Percentiles rank a stretch among this genome's conserved stretches.
These are phyloP conservation scores for Actinia tenebrosa DNA, from an alignment of 64 coral and sea anemone genomes.

Conservation along the genomic window DNA sequence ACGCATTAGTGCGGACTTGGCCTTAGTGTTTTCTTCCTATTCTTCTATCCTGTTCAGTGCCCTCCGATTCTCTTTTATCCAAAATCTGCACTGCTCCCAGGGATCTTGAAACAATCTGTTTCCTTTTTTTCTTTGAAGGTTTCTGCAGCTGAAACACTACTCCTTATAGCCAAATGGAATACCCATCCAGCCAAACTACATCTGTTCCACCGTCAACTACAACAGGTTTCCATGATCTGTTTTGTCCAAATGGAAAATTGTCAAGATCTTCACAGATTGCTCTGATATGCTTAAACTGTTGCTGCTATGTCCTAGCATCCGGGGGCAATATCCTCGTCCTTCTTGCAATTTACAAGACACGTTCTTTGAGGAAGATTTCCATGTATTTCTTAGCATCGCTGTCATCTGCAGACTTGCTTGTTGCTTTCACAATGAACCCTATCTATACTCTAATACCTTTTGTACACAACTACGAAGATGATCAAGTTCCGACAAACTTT, in stretches of 20 bases:
- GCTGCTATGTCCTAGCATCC: not conserved
- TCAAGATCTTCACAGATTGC: not conserved
- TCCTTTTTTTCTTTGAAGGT: too few species aligned
- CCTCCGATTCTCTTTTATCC: too few species aligned
- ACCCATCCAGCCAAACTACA: not conserved
- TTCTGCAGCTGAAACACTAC: too few species aligned
- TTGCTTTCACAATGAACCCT: conserved; percentile 18
- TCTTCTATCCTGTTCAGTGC: too few species aligned
- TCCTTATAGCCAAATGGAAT: not conserved
- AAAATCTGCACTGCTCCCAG: too few species aligned
- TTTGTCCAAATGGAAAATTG: not conserved
- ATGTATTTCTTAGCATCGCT: conserved; percentile 39
- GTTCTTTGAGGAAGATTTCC: conserved; percentile 3
- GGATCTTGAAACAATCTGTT: too few species aligned
- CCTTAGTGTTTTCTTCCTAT: too few species aligned
- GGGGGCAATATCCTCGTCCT: conserved; percentile 21
- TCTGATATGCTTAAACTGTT: not conserved
- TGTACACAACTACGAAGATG: not conserved
- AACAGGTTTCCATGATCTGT: not conserved
- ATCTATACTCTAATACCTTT: not conserved
- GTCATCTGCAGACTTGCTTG: conserved; percentile 18
- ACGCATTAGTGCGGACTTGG: too few species aligned
- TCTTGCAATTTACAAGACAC: conserved; percentile 22
- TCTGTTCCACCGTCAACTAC: not conserved
- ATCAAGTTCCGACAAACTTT: not conserved